Base-by-base conservation (phyloP, 2,797 vertebrate species). In the Mormyrus hasselquistii region DNA sequence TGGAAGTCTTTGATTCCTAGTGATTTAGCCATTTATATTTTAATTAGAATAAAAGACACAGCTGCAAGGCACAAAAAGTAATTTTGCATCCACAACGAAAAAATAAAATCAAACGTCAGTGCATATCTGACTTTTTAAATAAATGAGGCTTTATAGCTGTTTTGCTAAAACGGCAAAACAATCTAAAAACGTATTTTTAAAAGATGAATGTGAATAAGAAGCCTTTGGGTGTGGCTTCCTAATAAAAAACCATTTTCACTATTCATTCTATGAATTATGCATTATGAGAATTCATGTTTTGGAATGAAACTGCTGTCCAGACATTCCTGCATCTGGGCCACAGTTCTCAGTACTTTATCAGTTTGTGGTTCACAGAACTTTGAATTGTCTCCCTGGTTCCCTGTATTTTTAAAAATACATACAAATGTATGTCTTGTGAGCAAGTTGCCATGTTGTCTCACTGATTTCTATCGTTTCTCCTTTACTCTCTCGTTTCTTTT, bases 121-220 rank as follows among this genome's bases (percentile, higher is more conserved):
- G 16, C 38, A 44, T 79, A 44, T 79, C 38, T 79, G 73, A 79
- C 38, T 79, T 79, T 16, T n/a, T n/a, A 38, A 59, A n/a, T 10
- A 53, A 53, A 53, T 19, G 2, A 9, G 22, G 34, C 3, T 57
- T 87, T 34, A 10, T 59, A 55, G n/a, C 6, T 10, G 16, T 57
- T 57, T 59, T 57, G 52, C 50, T 87, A 87, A 87, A 55, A 87
- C 59, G 85, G 53, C 34, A 87, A n/a, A 87, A 57, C n/a, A 53
- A 52, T 52, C 22, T 5, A 86, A 52, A 53, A 29, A 86, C 29
- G 0, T n/a, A 55, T 87, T 87, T 38, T 87, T 38, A 41, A 53
- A 44, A 41, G 53, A 57, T 55, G 16, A 16, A 38, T 57, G 5
- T 16, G 84, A 50, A 55, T 16, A 6, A 57, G 50, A 86, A 86